Percentiles rank a stretch among this genome's conserved stretches.
Evolutionary conservation across 2,113 vertebrate genomes (phyloP).

Genomic region (Fregata magnificens): DNA sequence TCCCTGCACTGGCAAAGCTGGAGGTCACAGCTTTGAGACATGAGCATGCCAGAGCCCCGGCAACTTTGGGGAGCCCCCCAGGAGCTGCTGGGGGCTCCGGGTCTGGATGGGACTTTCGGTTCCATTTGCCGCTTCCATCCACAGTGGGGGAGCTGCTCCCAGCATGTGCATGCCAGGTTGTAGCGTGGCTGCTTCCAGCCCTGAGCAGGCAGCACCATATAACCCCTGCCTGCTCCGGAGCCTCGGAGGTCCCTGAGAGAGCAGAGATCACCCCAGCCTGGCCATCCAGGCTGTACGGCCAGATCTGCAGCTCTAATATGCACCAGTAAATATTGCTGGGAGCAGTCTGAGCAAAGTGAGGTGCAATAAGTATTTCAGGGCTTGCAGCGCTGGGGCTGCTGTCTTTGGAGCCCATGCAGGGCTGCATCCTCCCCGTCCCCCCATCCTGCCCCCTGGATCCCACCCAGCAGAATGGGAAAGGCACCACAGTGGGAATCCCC

Average conservation of each 20-base stretch:
- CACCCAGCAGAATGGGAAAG: background rate
- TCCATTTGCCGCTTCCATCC: background rate
- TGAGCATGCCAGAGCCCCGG: rapidly evolving
- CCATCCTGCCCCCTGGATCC: background rate
- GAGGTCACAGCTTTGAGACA: background rate
- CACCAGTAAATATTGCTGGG: background rate
- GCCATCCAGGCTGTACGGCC: background rate
- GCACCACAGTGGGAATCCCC: background rate
- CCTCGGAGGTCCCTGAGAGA: rapidly evolving
- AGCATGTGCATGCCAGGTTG: background rate
- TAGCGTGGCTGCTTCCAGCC: background rate
- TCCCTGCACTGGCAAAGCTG: background rate
- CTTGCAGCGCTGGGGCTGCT: background rate
- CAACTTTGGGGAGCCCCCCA: background rate
- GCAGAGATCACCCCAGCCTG: background rate
- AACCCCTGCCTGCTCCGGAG: background rate
- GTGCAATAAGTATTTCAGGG: background rate
- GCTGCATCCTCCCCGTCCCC: background rate
- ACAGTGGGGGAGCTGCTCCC: background rate
- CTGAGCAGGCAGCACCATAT: background rate
- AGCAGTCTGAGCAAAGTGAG: background rate
- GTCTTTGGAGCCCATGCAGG: too few relatives aligned
- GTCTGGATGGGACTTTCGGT: background rate
- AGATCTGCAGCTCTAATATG: background rate
- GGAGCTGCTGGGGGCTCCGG: background rate